Percentiles rank a stretch among this genome's conserved stretches.
These are phyloP conservation scores for Meda fulgida DNA, from an alignment of 2,797 vertebrate genomes.

Conservation along the genomic window DNA sequence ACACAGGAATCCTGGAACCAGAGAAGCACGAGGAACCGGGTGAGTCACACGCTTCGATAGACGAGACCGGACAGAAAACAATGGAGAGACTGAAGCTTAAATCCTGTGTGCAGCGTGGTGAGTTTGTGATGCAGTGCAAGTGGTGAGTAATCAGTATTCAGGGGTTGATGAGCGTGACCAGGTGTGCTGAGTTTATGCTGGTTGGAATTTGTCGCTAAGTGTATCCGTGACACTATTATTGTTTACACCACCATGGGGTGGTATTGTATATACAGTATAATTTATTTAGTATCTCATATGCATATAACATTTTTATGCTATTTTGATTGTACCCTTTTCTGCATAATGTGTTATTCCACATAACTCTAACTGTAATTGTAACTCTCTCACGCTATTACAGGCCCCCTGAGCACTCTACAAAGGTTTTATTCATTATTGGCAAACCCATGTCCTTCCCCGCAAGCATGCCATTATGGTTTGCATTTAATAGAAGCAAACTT, in stretches of 20 bases:
- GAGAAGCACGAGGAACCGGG: no score
- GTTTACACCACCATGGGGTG: slow-evolving; percentile 14
- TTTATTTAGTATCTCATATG: slow-evolving; percentile 7
- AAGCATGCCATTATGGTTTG: slow-evolving; percentile 35
- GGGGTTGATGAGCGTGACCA: no score
- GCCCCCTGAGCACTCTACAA: slow-evolving; percentile 11
- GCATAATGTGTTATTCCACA: slow-evolving; percentile 37
- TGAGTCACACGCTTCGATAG: no score
- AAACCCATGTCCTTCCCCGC: slow-evolving; percentile 34
- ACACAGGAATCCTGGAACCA: no score
- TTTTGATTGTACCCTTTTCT: slow-evolving; percentile 30
- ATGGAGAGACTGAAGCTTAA: no score
- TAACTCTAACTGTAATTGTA: slow-evolving; percentile 41
- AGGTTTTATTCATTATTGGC: slow-evolving; percentile 44
- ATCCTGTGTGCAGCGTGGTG: no score
- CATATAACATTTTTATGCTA: slow-evolving; percentile 22
- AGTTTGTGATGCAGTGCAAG: no score
- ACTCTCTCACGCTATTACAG: slow-evolving; percentile 26
- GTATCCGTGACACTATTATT: no score
- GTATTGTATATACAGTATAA: slow-evolving; percentile 1
- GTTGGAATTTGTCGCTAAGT: no score
- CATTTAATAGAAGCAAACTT: slow-evolving; percentile 35
- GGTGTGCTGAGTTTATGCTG: no score
- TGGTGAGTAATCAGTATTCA: no score
- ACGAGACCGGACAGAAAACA: no score